Percentiles rank a stretch among this genome's conserved stretches.
phyloP scores from a whole-genome alignment of 2,113 vertebrate genomes.

The Tichodroma muraria region DNA sequence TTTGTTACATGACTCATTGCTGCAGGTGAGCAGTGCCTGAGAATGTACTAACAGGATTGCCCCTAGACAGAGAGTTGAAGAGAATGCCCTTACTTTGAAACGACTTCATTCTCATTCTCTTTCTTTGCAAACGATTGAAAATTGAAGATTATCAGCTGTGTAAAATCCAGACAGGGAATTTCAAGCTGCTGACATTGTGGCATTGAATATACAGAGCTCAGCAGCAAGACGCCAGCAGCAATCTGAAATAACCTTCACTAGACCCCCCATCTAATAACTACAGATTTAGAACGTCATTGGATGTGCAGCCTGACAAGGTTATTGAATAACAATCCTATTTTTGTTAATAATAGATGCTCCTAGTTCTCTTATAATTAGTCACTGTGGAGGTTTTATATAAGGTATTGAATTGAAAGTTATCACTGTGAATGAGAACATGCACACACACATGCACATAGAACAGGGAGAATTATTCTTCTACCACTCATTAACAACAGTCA shows the following conservation, averaged over 20 bases:
- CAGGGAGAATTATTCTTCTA: conserved; percentile 56
- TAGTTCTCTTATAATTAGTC: conserved; percentile 74
- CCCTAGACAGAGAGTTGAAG: background rate
- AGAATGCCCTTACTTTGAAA: background rate
- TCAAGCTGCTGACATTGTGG: conserved; percentile 66
- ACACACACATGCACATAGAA: background rate
- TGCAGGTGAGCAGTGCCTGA: background rate
- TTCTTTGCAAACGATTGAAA: conserved; percentile 10
- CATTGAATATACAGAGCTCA: conserved; percentile 63
- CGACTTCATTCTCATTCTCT: background rate
- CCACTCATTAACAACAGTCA: conserved; percentile 45
- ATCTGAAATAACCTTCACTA: conserved; percentile 43
- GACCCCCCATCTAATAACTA: conserved; percentile 43
- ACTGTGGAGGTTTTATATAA: conserved; percentile 68
- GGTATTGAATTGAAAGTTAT: conserved; percentile 67
- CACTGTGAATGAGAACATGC: conserved; percentile 9
- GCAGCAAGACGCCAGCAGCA: conserved; percentile 56
- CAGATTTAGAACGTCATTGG: conserved; percentile 50
- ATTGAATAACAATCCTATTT: conserved; percentile 60
- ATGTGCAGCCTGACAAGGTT: conserved; percentile 67
- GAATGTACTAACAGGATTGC: background rate
- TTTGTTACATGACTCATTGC: background rate
- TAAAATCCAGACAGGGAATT: conserved; percentile 58
- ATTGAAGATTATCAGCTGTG: conserved; percentile 56
- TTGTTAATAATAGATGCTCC: conserved; percentile 61